phyloP scores from a whole-genome alignment of 2,888 invertebrate genomes.

The Ophion ventricosus region DNA sequence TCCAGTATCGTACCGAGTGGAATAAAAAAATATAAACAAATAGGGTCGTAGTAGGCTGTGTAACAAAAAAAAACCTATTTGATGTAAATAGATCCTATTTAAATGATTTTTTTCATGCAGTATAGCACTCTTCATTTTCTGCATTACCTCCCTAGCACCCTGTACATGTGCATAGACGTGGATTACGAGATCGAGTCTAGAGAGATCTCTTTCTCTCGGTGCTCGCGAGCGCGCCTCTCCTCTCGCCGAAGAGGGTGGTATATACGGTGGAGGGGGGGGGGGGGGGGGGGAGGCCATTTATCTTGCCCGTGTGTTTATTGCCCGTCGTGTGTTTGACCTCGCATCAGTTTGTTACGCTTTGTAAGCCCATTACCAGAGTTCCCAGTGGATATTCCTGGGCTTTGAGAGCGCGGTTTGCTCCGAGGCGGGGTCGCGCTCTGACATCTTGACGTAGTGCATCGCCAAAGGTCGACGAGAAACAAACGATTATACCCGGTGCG shows the following conservation, averaged over 20 bases:
- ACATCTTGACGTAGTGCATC: slow-evolving; percentile 83
- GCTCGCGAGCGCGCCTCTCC: slow-evolving; percentile 4
- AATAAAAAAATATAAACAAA: too few species aligned
- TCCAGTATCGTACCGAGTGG: too few species aligned
- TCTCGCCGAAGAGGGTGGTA: slow-evolving; percentile 5
- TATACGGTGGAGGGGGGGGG: too few species aligned
- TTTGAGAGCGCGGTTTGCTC: slow-evolving; percentile 61
- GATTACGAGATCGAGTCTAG: slow-evolving; percentile 17
- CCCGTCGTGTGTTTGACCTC: slow-evolving; percentile 83
- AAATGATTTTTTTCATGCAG: too few species aligned
- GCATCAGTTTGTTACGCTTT: slow-evolving; percentile 83
- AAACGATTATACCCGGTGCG: slow-evolving; percentile 76
- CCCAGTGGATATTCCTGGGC: slow-evolving; percentile 78
- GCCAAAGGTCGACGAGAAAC: slow-evolving; percentile 82
- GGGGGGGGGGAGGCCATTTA: too few species aligned
- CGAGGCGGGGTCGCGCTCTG: slow-evolving; percentile 81
- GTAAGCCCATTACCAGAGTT: slow-evolving; percentile 83
- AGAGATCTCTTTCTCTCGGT: slow-evolving; percentile 12
- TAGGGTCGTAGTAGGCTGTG: too few species aligned
- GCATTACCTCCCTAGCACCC: too few species aligned
- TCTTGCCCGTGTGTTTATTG: slow-evolving; percentile 82
- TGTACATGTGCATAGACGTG: slow-evolving; percentile 15
- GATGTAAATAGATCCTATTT: too few species aligned
- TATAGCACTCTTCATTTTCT: too few species aligned
- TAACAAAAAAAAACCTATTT: too few species aligned